A percentile compares a stretch with the other conserved stretches of the same genome.
Conservation (phyloP, 2,113 vertebrate species). For the Labeo catla region DNA sequence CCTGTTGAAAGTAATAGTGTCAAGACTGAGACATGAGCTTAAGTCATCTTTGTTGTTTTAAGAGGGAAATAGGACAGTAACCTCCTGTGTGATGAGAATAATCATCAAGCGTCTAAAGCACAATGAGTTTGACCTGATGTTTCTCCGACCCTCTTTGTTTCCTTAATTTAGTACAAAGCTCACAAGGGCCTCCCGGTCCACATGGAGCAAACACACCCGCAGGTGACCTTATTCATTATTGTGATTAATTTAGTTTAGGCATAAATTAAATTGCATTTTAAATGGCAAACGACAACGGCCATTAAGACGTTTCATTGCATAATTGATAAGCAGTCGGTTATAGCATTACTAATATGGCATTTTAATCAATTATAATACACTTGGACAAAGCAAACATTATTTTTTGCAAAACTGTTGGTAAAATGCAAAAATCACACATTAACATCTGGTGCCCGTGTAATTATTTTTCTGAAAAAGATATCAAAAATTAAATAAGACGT, state of each 20-base stretch:
- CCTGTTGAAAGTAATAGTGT: constrained; percentile 8
- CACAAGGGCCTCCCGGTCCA: constrained; percentile 41
- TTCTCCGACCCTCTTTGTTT: constrained; percentile 43
- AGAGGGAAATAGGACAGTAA: constrained; percentile 34
- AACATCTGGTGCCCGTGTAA: too few relatives aligned
- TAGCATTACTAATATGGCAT: constrained; percentile 68
- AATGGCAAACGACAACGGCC: constrained; percentile 74
- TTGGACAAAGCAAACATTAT: neutral
- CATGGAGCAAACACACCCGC: constrained; percentile 55
- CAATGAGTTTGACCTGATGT: constrained; percentile 47
- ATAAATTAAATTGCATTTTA: constrained; percentile 75
- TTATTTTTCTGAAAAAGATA: too few relatives aligned
- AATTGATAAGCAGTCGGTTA: constrained; percentile 73
- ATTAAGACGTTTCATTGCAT: constrained; percentile 73
- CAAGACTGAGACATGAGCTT: neutral
- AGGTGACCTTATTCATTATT: constrained; percentile 66
- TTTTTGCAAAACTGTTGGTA: neutral
- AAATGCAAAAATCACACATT: neutral
- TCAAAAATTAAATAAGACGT: neutral
- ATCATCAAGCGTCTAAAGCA: constrained; percentile 18
- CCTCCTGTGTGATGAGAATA: constrained; percentile 42
- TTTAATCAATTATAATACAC: neutral
- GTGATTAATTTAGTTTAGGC: constrained; percentile 74
- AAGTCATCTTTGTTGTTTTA: constrained; percentile 37
- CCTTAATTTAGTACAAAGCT: constrained; percentile 54